Base-by-base conservation (phyloP, 2,797 vertebrate species). In the Leucoraja ocellata region DNA sequence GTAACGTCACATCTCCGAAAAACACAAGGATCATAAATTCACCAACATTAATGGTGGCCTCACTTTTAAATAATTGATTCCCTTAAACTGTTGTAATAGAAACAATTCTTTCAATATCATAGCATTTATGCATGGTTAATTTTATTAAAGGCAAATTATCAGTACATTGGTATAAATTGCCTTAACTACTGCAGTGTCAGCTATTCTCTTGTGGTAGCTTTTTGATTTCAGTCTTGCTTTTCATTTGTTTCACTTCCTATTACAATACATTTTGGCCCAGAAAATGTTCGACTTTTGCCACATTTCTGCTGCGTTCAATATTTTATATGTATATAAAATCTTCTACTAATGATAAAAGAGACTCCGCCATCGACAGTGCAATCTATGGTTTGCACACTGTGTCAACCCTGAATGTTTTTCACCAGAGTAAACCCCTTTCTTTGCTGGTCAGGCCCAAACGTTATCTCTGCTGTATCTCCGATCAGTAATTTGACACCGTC, bases 401-500 rank as follows among this genome's bases (percentile, higher is more conserved):
- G 11, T 46, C 90, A 91, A 21, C 21, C 13, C 9, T 36, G 11
- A 91, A 91, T 10, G 23, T 46, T 36, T 91, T 91, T 65, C 65
- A 91, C 88, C 88, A 46, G 90, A 91, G 68, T 16, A 10, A 91
- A 28, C 9, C 90, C 39, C 84, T 68, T 68, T 63, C 46, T 46
- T 68, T 65, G 46, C 23, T 83, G 80, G 84, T 32, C 84, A 88
- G 84, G 84, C 28, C 61, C 84, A 68, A 36, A 46, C 68, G 36
- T 28, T 91, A 91, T 91, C 90, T 91, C 68, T 18, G 68, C 90
- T 74, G 90, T 92, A 74, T 92, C 90, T 58, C 25, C 23, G 71
- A 92, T 92, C 90, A 92, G 95, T 94, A 95, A 96, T 92, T 93
- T 83, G 94, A 95, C 93, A 94, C 95, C 93, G 81, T 0, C 90